These are phyloP conservation scores for Fissipunctia ypsillon DNA, from an alignment of 2,888 invertebrate species.

Conservation along the genomic window DNA sequence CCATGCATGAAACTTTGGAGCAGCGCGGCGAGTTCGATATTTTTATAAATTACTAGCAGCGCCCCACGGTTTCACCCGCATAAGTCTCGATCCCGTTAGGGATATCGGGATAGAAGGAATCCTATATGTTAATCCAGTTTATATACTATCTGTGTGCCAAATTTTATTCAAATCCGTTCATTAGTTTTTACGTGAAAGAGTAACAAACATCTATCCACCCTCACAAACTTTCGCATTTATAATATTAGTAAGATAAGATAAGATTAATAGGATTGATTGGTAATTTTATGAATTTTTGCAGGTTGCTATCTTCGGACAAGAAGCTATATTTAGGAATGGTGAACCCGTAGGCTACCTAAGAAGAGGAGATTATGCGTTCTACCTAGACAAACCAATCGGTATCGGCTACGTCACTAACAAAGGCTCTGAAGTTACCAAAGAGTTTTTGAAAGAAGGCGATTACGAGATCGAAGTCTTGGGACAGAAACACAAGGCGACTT, in stretches of 20 bases:
- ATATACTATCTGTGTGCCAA: too few relatives aligned
- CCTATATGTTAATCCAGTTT: too few relatives aligned
- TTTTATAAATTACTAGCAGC: background rate
- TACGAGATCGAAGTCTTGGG: conserved; percentile 96
- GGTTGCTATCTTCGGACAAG: conserved; percentile 95
- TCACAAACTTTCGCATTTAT: too few relatives aligned
- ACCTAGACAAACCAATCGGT: conserved; percentile 89
- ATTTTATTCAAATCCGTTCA: too few relatives aligned
- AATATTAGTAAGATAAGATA: too few relatives aligned
- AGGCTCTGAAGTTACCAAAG: conserved; percentile 91
- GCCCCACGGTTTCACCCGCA: too few relatives aligned
- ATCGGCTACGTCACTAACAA: conserved; percentile 91
- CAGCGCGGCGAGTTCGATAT: background rate
- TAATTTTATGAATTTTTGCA: conserved; percentile 69
- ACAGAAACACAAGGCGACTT: conserved; percentile 92
- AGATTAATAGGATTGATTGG: background rate
- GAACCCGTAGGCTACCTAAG: conserved; percentile 94
- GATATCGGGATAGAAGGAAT: too few relatives aligned
- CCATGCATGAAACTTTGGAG: background rate
- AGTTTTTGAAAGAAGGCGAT: conserved; percentile 92
- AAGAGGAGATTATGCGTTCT: conserved; percentile 94
- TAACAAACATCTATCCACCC: too few relatives aligned
- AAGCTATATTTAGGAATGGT: conserved; percentile 95
- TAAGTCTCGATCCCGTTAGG: too few relatives aligned
- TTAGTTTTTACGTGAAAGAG: too few relatives aligned